A percentile compares a stretch with the other conserved stretches of the same genome.
Evolutionary conservation across 1,140 invertebrate species (phyloP).

Genomic region (Drosophila ficusphila): DNA sequence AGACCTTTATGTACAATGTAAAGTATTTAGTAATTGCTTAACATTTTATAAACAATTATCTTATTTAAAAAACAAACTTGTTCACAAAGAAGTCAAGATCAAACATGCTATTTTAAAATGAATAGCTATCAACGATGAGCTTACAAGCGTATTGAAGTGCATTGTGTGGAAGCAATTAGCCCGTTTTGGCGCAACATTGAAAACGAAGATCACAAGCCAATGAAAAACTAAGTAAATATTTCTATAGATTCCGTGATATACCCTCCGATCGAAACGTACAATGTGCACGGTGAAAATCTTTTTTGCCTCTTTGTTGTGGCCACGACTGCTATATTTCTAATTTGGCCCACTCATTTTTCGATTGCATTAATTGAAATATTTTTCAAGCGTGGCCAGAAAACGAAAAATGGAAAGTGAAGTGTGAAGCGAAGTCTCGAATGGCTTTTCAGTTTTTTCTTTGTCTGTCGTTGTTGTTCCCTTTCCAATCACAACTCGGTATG

Average conservation of each 20-base stretch:
- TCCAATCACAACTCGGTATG: slow-evolving; percentile 57
- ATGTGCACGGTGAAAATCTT: slow-evolving; percentile 36
- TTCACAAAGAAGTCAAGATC: not conserved
- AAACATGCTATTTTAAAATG: not conserved
- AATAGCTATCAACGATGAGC: not conserved
- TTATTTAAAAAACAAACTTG: no score
- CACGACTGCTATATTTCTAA: slow-evolving; percentile 9
- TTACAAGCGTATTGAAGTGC: slow-evolving; percentile 17
- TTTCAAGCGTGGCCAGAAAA: slow-evolving; percentile 36
- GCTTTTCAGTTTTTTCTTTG: slow-evolving; percentile 41
- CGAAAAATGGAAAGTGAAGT: slow-evolving; percentile 67
- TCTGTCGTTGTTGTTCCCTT: slow-evolving; percentile 54
- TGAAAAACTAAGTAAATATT: slow-evolving; percentile 15
- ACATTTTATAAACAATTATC: no score
- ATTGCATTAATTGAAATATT: slow-evolving; percentile 67
- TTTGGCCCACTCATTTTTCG: slow-evolving; percentile 38
- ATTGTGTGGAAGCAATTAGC: slow-evolving; percentile 14
- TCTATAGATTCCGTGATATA: slow-evolving; percentile 33
- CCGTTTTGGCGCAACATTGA: slow-evolving; percentile 29
- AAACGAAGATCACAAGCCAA: not conserved
- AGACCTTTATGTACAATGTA: no score
- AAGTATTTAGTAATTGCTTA: no score
- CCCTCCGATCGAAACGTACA: slow-evolving; percentile 28
- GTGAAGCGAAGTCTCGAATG: slow-evolving; percentile 58
- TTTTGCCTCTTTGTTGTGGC: slow-evolving; percentile 16